Conservation (phyloP, 1,140 invertebrate genomes). For the Oscheius sp. region DNA sequence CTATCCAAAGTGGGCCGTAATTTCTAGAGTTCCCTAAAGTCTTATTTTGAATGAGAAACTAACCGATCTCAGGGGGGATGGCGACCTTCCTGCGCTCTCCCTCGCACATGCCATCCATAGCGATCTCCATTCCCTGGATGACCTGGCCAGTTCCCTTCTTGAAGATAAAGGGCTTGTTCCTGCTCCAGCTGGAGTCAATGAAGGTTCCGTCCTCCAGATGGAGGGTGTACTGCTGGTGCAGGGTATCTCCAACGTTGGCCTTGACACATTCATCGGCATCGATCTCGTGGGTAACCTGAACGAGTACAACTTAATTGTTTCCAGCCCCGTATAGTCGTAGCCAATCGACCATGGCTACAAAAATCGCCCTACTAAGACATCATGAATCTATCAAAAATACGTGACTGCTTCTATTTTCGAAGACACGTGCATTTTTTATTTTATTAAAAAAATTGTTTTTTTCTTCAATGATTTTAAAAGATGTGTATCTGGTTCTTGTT, state of each 20-base stretch:
- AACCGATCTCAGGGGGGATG: conserved; percentile 64
- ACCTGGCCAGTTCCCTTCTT: conserved; percentile 64
- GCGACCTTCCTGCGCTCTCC: conserved; percentile 65
- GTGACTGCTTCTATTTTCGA: too few relatives aligned
- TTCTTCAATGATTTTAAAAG: background rate
- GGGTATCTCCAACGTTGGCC: conserved; percentile 43
- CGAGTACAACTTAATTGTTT: background rate
- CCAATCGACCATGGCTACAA: too few relatives aligned
- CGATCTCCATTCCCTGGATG: conserved; percentile 57
- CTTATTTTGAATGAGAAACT: background rate
- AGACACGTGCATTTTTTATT: too few relatives aligned
- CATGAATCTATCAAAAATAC: conserved; percentile 69
- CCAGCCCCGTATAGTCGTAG: conserved; percentile 68
- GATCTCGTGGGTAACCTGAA: conserved; percentile 42
- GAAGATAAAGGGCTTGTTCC: conserved; percentile 64
- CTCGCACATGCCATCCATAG: conserved; percentile 64
- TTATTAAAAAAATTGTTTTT: background rate
- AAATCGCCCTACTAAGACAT: conserved; percentile 82
- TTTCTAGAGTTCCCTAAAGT: too few relatives aligned
- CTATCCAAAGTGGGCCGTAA: background rate
- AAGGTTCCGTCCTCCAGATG: conserved; percentile 64
- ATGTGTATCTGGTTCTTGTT: too few relatives aligned
- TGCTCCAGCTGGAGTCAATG: conserved; percentile 65
- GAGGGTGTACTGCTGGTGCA: conserved; percentile 57
- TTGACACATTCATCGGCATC: conserved; percentile 42